These are phyloP conservation scores for Homarus americanus DNA, from an alignment of 1,140 invertebrate species.

Conservation along the genomic window DNA sequence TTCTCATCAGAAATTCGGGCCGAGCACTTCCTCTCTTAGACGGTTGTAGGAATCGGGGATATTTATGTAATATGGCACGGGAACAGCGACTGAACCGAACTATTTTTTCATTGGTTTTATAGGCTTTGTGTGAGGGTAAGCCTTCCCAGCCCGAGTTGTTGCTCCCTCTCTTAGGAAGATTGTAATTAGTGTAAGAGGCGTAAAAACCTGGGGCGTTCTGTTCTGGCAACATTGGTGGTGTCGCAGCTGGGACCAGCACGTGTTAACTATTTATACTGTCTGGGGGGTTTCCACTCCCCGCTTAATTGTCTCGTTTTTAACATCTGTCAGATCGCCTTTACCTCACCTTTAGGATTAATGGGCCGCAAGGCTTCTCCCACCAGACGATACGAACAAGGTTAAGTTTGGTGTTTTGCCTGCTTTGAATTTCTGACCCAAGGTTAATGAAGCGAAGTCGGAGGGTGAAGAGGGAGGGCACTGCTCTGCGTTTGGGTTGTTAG, in stretches of 20 bases:
- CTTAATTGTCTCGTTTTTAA: neutral
- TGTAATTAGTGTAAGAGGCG: slow-evolving; percentile 15
- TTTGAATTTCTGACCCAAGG: neutral
- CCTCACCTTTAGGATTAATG: neutral
- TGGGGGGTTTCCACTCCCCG: neutral
- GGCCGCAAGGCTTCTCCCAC: neutral
- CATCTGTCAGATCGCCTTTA: neutral
- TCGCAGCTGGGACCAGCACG: slow-evolving; percentile 48
- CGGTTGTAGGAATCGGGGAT: too few relatives aligned
- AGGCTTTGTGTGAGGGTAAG: too few relatives aligned
- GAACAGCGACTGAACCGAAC: too few relatives aligned
- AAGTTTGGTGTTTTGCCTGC: neutral
- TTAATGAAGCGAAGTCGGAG: neutral
- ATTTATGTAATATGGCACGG: too few relatives aligned
- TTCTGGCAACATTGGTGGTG: slow-evolving; percentile 31
- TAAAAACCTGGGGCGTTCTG: slow-evolving; percentile 11
- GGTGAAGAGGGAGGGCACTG: neutral
- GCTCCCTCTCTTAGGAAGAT: neutral
- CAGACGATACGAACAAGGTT: neutral
- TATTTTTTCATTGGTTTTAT: too few relatives aligned
- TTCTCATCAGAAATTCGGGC: too few relatives aligned
- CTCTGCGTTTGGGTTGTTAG: too few relatives aligned
- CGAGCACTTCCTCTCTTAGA: too few relatives aligned
- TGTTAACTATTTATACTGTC: slow-evolving; percentile 56
- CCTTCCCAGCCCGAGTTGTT: neutral